Evolutionary conservation across 2,113 vertebrate species (phyloP).

Genomic region (Chloropsis hardwickii): DNA sequence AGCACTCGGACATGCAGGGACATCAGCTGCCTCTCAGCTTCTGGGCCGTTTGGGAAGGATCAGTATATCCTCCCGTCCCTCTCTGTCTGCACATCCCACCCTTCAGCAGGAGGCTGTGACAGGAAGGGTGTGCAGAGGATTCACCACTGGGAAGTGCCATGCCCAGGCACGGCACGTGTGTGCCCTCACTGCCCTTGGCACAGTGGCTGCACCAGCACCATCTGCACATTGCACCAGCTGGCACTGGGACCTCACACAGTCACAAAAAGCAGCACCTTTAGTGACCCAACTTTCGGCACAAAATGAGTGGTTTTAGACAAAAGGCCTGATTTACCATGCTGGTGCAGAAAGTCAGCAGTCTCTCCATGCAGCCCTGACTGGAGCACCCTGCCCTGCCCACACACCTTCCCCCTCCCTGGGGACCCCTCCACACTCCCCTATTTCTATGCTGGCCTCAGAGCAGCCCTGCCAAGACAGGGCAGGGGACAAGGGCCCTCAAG

Average conservation of each 20-base stretch:
- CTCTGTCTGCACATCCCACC: background rate
- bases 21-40: fast-evolving
- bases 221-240: background rate
- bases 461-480: background rate
- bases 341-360: background rate
- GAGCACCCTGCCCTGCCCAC: background rate
- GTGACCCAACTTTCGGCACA: background rate
- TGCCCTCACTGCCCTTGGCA: background rate
- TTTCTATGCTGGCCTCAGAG: background rate
- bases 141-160: background rate
- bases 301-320: background rate
- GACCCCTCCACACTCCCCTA: fast-evolving
- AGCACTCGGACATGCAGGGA: fast-evolving
- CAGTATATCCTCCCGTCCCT: background rate
- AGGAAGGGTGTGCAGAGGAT: background rate
- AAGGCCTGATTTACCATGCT: background rate
- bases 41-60: background rate
- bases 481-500: background rate
- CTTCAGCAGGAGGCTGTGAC: background rate
- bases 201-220: fast-evolving
- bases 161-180: fast-evolving
- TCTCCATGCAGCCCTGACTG: fast-evolving
- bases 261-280: background rate
- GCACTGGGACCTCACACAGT: background rate
- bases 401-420: background rate